Conservation (phyloP, 2,113 vertebrate species). For the Myotis davidii region DNA sequence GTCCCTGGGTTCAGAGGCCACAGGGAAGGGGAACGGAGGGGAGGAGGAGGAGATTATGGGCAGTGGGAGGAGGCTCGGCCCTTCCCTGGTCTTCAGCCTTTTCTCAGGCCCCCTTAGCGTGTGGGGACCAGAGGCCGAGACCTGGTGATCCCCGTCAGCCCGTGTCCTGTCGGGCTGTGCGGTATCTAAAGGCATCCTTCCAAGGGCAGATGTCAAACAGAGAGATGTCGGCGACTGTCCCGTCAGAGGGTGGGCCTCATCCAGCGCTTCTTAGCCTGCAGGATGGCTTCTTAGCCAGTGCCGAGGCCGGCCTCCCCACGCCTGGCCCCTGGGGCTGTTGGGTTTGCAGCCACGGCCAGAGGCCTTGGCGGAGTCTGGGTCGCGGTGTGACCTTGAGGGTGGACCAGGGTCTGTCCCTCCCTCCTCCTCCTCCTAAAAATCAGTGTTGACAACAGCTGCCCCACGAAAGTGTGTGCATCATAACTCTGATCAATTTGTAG, state of each 20-base stretch:
- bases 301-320: not conserved
- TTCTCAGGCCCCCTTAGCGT: not conserved
- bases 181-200: not conserved
- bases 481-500: not conserved
- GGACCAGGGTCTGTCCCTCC: not conserved
- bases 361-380: not conserved
- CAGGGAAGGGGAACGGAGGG: not conserved
- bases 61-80: not conserved
- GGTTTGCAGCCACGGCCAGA: not conserved
- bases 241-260: not conserved
- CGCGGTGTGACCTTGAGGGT: not conserved
- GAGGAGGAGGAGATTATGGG: not conserved
- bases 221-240: not conserved
- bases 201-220: not conserved
- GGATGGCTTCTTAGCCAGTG: not conserved
- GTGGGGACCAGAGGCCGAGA: not conserved
- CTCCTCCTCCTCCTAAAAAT: not conserved
- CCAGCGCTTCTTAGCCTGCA: not conserved
- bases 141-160: not conserved
- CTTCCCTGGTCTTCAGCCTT: not conserved
- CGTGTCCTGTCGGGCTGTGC: not conserved
- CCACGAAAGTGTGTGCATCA: not conserved
- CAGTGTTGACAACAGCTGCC: not conserved
- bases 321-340: not conserved
- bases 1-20: not conserved